phyloP scores from a whole-genome alignment of 92 coral and sea anemone genomes.

The Epizoanthus stellaris region DNA sequence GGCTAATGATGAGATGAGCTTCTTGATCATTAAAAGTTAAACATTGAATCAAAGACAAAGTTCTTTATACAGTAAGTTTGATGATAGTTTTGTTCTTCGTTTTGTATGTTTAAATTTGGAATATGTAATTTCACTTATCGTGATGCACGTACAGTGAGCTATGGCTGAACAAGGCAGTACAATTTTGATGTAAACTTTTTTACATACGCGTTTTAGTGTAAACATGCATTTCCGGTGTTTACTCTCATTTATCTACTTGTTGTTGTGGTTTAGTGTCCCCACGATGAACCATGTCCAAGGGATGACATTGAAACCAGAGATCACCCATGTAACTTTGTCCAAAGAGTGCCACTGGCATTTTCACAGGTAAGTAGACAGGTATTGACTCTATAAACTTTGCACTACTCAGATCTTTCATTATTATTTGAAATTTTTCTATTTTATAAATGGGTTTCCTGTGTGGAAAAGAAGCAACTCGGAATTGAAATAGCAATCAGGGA shows the following conservation, averaged over 20 bases:
- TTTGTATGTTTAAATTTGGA: too few relatives aligned
- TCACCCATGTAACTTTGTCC: constrained; percentile 98
- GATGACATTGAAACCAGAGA: constrained; percentile 82
- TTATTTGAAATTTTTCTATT: neutral
- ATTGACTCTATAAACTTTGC: neutral
- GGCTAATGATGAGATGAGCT: too few relatives aligned
- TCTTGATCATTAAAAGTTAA: too few relatives aligned
- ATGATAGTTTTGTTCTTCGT: too few relatives aligned
- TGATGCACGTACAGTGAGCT: too few relatives aligned
- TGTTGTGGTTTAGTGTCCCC: constrained; percentile 79
- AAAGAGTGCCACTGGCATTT: constrained; percentile 87
- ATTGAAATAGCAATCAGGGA: too few relatives aligned
- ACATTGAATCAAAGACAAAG: too few relatives aligned
- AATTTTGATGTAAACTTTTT: neutral
- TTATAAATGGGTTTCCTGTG: too few relatives aligned
- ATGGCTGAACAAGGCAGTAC: too few relatives aligned
- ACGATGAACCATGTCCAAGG: constrained; percentile 84
- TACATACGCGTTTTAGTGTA: neutral
- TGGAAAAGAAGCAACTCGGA: too few relatives aligned
- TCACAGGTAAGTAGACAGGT: constrained; percentile 70
- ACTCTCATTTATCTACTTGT: neutral
- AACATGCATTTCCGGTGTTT: neutral
- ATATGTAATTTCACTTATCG: too few relatives aligned
- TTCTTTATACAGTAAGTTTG: too few relatives aligned
- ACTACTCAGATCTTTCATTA: neutral